Base-by-base conservation (phyloP, 64 coral and sea anemone species). In the Dendronephthya gigantea region DNA sequence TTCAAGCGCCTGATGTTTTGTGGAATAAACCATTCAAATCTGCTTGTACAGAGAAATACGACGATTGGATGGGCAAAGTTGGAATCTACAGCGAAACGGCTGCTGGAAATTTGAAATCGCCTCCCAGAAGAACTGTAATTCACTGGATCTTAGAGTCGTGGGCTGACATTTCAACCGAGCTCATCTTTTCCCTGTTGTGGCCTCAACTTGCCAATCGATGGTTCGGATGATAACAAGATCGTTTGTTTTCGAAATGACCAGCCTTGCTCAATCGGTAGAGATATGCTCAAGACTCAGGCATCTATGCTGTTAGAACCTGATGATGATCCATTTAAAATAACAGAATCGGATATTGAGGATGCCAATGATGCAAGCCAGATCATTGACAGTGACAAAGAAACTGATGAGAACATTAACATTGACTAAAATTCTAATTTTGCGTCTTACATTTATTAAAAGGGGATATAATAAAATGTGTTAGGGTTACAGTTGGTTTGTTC, bases 121-220 rank as follows among this genome's bases (percentile, higher is more conserved):
- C 86, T 81, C 68, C 86, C 17, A 17, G 68, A 76, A 0, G 69
- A 82, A 88, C 86, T 16, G 40, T 81, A 5, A 87, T 87, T 87
- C 86, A 81, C 40, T 88, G 86, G 86, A 88, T 88, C 86, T 88
- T 88, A 76, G 22, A 88, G 70, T 88, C 68, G 32, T 88, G 69
- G 68, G 40, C 86, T 17, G 69, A 23, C 22, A 82, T 88, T 22
- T 17, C 68, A 82, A 35, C 69, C 23, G 86, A 88, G 37, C 49
- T 81, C 23, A 88, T 82, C n/a, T 76, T 88, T 84, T 51, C 70
- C 86, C 11, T 88, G 86, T 49, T 88, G 68, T 82, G 69, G 68
- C 8, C 86, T 88, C 86, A 83, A 83, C 40, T 83, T 83, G 8
- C 82, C 82, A 39, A 34, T 82, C 86, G 34, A 82, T 88, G 86